Conservation (phyloP, 2,113 vertebrate genomes). For the Nettapus auritus region DNA sequence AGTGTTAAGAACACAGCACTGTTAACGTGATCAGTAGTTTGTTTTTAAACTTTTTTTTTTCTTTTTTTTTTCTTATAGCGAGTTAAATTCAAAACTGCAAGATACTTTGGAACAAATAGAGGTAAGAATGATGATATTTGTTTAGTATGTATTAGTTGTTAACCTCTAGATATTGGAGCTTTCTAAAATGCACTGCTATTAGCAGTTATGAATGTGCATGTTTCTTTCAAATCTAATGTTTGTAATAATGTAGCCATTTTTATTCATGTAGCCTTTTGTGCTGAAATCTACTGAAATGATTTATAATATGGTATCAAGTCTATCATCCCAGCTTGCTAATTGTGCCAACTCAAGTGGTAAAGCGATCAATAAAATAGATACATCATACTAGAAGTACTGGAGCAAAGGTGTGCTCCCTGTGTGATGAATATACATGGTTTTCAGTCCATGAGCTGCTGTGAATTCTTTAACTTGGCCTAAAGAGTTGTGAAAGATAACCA, state of each 20-base stretch:
- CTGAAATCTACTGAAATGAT: background rate
- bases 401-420: background rate
- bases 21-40: background rate
- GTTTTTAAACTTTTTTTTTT: background rate
- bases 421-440: background rate
- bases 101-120: conserved; percentile 99
- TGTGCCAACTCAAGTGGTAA: background rate
- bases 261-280: background rate
- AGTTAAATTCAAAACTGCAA: conserved; percentile 97
- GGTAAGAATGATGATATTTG: conserved; percentile 76
- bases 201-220: background rate
- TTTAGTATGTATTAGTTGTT: background rate
- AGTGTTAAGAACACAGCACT: background rate
- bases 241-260: background rate
- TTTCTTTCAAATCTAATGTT: background rate
- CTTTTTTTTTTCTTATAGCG: conserved; percentile 77
- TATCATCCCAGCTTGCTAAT: background rate
- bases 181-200: background rate
- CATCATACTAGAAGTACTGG: background rate
- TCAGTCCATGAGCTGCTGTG: background rate
- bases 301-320: background rate
- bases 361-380: background rate
- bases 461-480: background rate
- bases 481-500: background rate
- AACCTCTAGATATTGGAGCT: background rate